Conservation (phyloP, 2,888 invertebrate species). For the Drosophila aldrichi region DNA sequence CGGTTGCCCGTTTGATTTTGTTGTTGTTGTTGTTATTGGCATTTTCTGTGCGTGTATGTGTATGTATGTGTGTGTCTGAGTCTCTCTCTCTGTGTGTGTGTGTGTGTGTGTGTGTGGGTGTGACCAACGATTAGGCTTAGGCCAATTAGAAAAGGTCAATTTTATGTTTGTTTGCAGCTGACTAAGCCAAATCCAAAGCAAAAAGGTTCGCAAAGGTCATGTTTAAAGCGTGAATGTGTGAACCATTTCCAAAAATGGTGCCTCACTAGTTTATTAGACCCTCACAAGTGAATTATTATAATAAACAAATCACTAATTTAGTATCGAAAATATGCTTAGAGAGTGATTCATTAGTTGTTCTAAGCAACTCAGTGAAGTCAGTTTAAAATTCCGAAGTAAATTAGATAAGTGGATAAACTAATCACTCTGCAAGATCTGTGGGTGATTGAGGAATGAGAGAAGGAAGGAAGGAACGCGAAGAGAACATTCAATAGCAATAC, state of each 20-base stretch:
- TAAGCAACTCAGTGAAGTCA: background rate
- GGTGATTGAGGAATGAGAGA: background rate
- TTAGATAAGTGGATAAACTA: background rate
- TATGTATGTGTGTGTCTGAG: background rate
- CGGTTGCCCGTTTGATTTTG: background rate
- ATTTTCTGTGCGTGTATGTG: conserved; percentile 1
- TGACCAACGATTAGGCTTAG: conserved; percentile 32
- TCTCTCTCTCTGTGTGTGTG: no score
- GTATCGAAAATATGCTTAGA: background rate
- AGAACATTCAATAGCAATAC: background rate
- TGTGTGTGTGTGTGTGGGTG: background rate
- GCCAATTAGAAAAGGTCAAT: conserved; percentile 41
- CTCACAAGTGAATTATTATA: conserved; percentile 1
- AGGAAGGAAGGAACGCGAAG: no score
- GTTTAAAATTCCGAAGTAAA: background rate
- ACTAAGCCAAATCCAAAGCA: conserved; percentile 12
- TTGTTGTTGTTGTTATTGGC: conserved; percentile 9
- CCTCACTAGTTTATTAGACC: background rate
- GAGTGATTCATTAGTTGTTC: background rate
- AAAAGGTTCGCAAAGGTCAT: conserved; percentile 17
- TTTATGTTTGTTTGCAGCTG: conserved; percentile 30
- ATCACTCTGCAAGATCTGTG: background rate
- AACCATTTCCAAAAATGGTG: background rate
- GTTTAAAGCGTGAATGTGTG: background rate
- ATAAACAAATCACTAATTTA: conserved; percentile 10